Conservation (phyloP, 1,140 invertebrate species). For the Pseudomyrmex concolor region DNA sequence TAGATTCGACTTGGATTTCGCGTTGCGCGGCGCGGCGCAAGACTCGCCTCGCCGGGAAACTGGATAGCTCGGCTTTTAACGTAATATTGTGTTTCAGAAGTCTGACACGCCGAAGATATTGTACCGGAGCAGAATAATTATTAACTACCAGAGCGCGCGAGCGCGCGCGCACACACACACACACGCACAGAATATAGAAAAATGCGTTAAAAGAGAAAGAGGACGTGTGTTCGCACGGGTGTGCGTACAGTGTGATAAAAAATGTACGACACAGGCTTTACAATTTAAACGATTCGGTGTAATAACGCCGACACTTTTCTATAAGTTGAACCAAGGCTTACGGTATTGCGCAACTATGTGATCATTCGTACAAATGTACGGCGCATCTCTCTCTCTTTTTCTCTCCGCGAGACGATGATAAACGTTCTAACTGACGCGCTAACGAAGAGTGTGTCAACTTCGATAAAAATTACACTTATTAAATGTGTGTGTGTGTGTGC, state of each 20-base stretch:
- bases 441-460: not conserved
- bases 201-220: not conserved
- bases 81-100: constrained; percentile 61
- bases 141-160: constrained; percentile 32
- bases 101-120: constrained; percentile 57
- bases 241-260: constrained; percentile 29
- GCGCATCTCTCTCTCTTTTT: too few relatives aligned
- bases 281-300: constrained; percentile 18
- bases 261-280: constrained; percentile 6
- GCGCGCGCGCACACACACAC: not conserved
- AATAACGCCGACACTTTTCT: constrained; percentile 32
- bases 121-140: constrained; percentile 55
- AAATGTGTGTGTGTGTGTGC: too few relatives aligned
- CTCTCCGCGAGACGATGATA: not conserved
- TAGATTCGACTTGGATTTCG: constrained; percentile 61
- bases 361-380: constrained; percentile 33
- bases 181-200: too few relatives aligned
- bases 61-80: constrained; percentile 57
- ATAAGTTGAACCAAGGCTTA: constrained; percentile 37
- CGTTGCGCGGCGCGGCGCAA: constrained; percentile 20
- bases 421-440: not conserved
- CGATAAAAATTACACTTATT: constrained; percentile 13
- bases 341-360: constrained; percentile 7
- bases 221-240: not conserved
- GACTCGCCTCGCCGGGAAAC: constrained; percentile 37